Percentiles rank a stretch among this genome's conserved stretches.
Evolutionary conservation across 2,113 vertebrate species (phyloP).

Genomic region (Fregetta grallaria): DNA sequence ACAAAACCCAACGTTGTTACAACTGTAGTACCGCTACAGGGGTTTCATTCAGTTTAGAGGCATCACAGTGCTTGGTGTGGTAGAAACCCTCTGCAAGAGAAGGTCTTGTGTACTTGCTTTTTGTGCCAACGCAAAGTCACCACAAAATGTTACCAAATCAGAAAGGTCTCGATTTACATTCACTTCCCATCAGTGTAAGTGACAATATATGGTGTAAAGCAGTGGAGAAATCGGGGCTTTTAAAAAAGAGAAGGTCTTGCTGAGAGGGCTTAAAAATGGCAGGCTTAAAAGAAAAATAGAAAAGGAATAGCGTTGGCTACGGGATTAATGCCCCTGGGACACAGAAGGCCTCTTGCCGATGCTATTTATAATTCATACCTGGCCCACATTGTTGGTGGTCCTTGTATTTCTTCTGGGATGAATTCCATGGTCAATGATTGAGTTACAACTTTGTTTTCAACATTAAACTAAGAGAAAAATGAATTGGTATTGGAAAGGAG

Average conservation of each 20-base stretch:
- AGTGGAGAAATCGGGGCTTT: background rate
- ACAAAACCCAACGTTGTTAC: fast-evolving
- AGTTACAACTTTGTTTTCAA: constrained; percentile 1
- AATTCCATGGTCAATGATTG: background rate
- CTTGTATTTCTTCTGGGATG: background rate
- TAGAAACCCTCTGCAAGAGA: background rate
- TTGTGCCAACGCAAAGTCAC: background rate
- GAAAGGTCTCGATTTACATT: background rate
- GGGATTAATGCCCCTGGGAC: background rate
- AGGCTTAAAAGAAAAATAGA: background rate
- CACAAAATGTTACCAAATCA: background rate
- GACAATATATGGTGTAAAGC: background rate
- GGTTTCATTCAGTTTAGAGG: background rate
- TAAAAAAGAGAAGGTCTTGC: background rate
- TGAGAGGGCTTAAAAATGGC: background rate
- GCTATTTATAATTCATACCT: constrained; percentile 2
- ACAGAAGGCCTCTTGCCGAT: background rate
- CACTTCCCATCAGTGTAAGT: background rate
- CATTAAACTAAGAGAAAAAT: background rate
- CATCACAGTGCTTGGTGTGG: background rate
- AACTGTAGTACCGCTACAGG: background rate
- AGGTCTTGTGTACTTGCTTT: background rate
- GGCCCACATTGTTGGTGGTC: background rate
- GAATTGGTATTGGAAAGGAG: background rate
- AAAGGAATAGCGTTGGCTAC: background rate